A percentile compares a stretch with the other conserved stretches of the same genome.
Evolutionary conservation across 2,113 vertebrate genomes (phyloP).

Genomic region (Miniopterus natalensis): DNA sequence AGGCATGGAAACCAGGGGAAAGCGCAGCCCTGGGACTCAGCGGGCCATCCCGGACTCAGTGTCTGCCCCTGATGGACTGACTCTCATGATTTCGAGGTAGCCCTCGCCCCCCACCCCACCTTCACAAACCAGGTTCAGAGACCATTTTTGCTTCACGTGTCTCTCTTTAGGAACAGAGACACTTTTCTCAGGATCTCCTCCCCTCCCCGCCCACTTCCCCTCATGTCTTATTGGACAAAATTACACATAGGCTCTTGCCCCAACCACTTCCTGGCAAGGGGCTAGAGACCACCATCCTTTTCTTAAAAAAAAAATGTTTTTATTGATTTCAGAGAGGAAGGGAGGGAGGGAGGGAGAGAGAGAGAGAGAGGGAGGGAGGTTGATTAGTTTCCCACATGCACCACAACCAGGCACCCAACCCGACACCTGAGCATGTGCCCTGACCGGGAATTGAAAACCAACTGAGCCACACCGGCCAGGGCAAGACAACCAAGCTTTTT

Average conservation of each 20-base stretch:
- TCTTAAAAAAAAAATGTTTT: too few relatives aligned
- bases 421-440: too few relatives aligned
- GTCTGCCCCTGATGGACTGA: fast-evolving
- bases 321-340: too few relatives aligned
- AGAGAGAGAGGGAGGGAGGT: too few relatives aligned
- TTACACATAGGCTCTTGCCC: fast-evolving
- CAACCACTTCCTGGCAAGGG: neutral
- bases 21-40: neutral
- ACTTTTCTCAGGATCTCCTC: neutral
- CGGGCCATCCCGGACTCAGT: fast-evolving
- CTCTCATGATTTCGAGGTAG: neutral
- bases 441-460: too few relatives aligned
- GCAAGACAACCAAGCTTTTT: too few relatives aligned
- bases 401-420: too few relatives aligned
- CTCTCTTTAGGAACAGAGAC: neutral
- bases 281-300: neutral
- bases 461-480: too few relatives aligned
- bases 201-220: neutral
- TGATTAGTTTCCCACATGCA: too few relatives aligned
- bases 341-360: too few relatives aligned
- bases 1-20: fast-evolving
- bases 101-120: neutral
- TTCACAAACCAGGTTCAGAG: neutral
- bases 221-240: neutral
- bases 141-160: neutral